These are phyloP conservation scores for Paramuricea clavata DNA, from an alignment of 92 coral and sea anemone species.

Conservation along the genomic window DNA sequence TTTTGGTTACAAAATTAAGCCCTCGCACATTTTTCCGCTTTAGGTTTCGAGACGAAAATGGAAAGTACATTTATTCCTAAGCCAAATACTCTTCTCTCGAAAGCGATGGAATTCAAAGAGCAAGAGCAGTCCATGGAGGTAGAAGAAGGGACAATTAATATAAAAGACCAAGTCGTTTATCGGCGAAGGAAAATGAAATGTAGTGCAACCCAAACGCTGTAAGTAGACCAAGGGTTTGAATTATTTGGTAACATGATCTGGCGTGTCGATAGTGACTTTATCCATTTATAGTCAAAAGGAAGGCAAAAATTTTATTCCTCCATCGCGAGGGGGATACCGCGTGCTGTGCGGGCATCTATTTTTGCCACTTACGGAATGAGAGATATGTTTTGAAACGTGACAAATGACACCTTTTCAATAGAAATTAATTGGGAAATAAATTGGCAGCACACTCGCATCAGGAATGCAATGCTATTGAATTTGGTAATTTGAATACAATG, in stretches of 20 bases:
- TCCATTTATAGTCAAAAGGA: constrained; percentile 44
- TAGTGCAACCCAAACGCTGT: constrained; percentile 39
- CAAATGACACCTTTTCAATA: constrained; percentile 11
- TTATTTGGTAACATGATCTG: constrained; percentile 31
- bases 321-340: not conserved
- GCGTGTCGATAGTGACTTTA: not conserved
- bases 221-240: constrained; percentile 23
- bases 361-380: constrained; percentile 12
- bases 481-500: constrained; percentile 39
- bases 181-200: constrained; percentile 41
- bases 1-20: not conserved
- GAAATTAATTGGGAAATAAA: constrained; percentile 16
- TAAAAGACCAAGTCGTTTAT: constrained; percentile 42
- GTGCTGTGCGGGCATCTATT: not conserved
- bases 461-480: not conserved
- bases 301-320: constrained; percentile 9
- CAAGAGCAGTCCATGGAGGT: constrained; percentile 36
- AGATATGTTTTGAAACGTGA: constrained; percentile 8
- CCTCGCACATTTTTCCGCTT: not conserved
- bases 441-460: constrained; percentile 33
- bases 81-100: constrained; percentile 37
- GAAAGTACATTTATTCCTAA: constrained; percentile 29
- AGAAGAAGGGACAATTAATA: constrained; percentile 23
- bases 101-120: constrained; percentile 37
- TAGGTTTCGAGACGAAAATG: constrained; percentile 41